Percentiles rank a stretch among this genome's conserved stretches.
phyloP scores from a whole-genome alignment of 64 coral and sea anemone species.

The Dendronephthya gigantea region DNA sequence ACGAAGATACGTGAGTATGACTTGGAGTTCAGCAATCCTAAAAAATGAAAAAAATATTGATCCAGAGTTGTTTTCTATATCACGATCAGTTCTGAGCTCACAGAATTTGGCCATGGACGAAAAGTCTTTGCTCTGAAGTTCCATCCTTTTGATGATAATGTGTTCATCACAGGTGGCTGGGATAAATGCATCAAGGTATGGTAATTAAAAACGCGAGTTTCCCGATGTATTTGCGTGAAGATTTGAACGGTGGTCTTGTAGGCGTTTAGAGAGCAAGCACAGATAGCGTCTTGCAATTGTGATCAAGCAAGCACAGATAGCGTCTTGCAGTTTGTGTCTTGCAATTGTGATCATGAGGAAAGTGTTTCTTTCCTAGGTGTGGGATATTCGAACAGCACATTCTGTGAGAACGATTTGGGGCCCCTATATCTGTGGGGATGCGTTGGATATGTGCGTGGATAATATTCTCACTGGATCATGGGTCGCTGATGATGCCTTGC shows the following conservation, averaged over 20 bases:
- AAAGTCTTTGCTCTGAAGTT: slow-evolving; percentile 88
- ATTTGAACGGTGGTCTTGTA: too few relatives aligned
- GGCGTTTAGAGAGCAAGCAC: too few relatives aligned
- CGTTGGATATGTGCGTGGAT: slow-evolving; percentile 83
- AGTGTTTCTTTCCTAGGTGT: slow-evolving; percentile 41
- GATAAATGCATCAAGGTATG: slow-evolving; percentile 83
- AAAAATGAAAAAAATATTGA: background rate
- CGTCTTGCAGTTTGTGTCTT: background rate
- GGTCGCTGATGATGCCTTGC: slow-evolving; percentile 70
- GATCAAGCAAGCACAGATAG: too few relatives aligned
- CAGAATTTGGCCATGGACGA: slow-evolving; percentile 86
- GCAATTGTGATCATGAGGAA: background rate
- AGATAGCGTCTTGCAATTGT: too few relatives aligned
- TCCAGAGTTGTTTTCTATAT: background rate
- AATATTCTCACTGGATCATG: slow-evolving; percentile 82
- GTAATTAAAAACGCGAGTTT: too few relatives aligned
- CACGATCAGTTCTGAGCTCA: background rate
- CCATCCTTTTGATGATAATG: slow-evolving; percentile 97
- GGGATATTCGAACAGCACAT: slow-evolving; percentile 74
- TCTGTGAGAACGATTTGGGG: slow-evolving; percentile 67
- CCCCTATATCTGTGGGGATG: slow-evolving; percentile 96
- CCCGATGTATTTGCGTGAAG: too few relatives aligned
- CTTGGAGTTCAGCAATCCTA: background rate
- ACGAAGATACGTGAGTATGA: slow-evolving; percentile 37
- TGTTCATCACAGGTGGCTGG: slow-evolving; percentile 96